Evolutionary conservation across 2,888 invertebrate genomes (phyloP).

Genomic region (Sarcophaga variegata): DNA sequence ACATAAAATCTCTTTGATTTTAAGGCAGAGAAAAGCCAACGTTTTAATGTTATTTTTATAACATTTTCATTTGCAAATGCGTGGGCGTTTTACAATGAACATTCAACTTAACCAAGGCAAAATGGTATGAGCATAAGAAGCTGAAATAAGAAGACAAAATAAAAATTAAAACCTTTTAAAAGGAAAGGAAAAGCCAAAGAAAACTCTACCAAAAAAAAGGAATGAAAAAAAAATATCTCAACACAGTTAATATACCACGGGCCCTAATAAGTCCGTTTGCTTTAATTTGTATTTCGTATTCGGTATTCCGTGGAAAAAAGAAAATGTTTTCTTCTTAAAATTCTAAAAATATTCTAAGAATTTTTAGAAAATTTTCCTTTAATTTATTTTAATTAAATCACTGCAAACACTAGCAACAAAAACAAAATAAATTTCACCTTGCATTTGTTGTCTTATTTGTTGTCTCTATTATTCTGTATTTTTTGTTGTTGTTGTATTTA

Average conservation of each 20-base stretch:
- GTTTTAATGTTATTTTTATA: conserved; percentile 34
- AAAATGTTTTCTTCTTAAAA: neutral
- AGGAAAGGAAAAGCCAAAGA: neutral
- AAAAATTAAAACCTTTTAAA: neutral
- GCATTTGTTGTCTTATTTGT: too few relatives aligned
- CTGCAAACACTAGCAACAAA: neutral
- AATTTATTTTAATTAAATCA: neutral
- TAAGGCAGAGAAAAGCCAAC: neutral
- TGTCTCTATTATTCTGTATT: too few relatives aligned
- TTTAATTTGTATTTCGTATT: neutral
- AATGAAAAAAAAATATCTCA: neutral
- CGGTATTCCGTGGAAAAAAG: neutral
- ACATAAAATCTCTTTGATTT: too few relatives aligned
- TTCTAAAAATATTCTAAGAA: neutral
- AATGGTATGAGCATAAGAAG: neutral
- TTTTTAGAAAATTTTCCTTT: neutral
- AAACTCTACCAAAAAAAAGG: neutral
- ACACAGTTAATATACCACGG: too few relatives aligned
- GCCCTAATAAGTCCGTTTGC: neutral
- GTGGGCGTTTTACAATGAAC: conserved; percentile 56
- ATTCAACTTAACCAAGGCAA: neutral
- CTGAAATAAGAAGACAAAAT: neutral
- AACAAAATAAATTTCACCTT: neutral
- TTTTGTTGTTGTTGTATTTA: too few relatives aligned
- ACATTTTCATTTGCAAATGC: conserved; percentile 30